Percentiles rank a stretch among this genome's conserved stretches.
Evolutionary conservation across 2,797 vertebrate species (phyloP).

Genomic region (Chrysocyon brachyurus): DNA sequence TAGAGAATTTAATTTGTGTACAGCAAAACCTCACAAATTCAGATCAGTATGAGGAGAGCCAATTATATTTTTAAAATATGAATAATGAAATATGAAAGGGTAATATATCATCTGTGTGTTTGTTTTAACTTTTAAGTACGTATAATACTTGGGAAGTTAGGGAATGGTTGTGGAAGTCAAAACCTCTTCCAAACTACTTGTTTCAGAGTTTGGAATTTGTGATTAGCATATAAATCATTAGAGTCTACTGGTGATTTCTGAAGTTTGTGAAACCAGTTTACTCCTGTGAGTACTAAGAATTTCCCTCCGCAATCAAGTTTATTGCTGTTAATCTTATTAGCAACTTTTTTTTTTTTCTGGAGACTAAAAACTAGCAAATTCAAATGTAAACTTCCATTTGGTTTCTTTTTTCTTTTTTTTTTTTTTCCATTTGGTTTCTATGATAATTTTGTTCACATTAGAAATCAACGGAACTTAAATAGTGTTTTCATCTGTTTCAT

Average conservation of each 20-base stretch:
- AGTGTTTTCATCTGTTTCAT: neutral
- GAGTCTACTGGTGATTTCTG: neutral
- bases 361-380: neutral
- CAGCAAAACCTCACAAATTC: neutral
- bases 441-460: neutral
- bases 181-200: neutral
- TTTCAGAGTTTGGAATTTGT: neutral
- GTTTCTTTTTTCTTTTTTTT: neutral
- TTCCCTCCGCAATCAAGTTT: neutral
- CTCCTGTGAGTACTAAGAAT: neutral
- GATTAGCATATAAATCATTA: slow-evolving; percentile 38
- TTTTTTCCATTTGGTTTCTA: slow-evolving; percentile 12
- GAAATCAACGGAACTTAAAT: neutral
- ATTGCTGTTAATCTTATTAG: slow-evolving; percentile 57
- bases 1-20: neutral
- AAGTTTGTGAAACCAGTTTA: slow-evolving; percentile 40
- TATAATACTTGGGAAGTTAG: neutral
- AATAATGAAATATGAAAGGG: neutral
- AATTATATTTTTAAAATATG: neutral
- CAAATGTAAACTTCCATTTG: slow-evolving; percentile 39
- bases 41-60: neutral
- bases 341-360: neutral
- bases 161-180: neutral
- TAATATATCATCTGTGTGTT: neutral
- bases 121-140: neutral